Conservation (phyloP, 1,140 invertebrate genomes). For the Pentalonia nigronervosa region DNA sequence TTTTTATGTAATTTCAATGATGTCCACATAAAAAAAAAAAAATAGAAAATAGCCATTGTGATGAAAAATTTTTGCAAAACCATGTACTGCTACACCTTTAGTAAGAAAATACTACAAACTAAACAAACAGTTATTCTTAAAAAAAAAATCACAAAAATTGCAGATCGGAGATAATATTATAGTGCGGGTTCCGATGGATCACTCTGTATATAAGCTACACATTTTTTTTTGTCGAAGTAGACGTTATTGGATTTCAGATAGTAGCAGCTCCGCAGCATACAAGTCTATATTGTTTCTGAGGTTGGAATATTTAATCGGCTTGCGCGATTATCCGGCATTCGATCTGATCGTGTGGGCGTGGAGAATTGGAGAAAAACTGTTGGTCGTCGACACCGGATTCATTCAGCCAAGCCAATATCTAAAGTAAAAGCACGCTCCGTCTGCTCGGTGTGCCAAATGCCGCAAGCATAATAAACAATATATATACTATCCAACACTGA, state of each 20-base stretch:
- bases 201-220: neutral
- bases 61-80: no score
- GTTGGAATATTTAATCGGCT: slow-evolving; percentile 35
- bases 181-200: neutral
- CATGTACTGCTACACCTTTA: neutral
- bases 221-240: neutral
- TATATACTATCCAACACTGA: neutral
- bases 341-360: slow-evolving; percentile 50
- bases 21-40: neutral
- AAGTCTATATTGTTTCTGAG: slow-evolving; percentile 27
- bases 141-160: neutral
- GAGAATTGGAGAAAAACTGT: slow-evolving; percentile 45
- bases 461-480: neutral
- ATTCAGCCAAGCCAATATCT: slow-evolving; percentile 26
- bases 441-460: neutral
- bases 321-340: slow-evolving; percentile 40
- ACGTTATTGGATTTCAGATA: slow-evolving; percentile 7
- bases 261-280: neutral
- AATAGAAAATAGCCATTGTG: no score
- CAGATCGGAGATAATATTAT: no score
- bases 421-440: neutral
- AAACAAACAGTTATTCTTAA: neutral
- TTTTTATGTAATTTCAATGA: no score
- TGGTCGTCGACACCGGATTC: slow-evolving; percentile 7
- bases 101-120: neutral